Evolutionary conservation across 2,888 invertebrate species (phyloP).

Genomic region (Philhelius pedissequus): DNA sequence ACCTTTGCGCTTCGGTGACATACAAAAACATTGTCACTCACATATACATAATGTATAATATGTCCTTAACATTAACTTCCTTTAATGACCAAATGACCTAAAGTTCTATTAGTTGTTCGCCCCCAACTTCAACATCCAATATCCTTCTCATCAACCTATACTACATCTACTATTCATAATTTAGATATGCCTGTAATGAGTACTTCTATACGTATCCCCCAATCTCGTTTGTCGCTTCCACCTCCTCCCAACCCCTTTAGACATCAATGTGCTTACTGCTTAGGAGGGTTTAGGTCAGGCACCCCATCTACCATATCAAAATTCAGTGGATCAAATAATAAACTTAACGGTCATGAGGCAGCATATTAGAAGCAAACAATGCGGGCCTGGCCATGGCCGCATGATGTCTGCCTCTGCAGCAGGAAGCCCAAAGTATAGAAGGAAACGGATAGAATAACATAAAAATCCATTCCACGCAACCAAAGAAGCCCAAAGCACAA

Average conservation of each 20-base stretch:
- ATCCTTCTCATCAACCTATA: constrained; percentile 32
- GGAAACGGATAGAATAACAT: constrained; percentile 28
- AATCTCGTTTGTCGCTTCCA: not conserved
- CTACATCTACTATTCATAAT: constrained; percentile 64
- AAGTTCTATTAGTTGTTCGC: constrained; percentile 55
- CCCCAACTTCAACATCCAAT: constrained; percentile 15
- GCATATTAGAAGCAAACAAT: constrained; percentile 66
- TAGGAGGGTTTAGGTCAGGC: not conserved
- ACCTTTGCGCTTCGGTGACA: constrained; percentile 7
- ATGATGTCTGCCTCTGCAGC: constrained; percentile 16
- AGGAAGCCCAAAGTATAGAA: not conserved
- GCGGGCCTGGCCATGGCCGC: constrained; percentile 28
- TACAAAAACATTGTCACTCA: constrained; percentile 12
- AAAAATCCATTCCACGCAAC: constrained; percentile 49
- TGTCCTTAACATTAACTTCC: constrained; percentile 61
- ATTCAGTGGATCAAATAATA: constrained; percentile 65
- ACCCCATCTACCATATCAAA: not conserved
- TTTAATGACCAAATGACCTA: constrained; percentile 66
- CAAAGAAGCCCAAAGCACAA: not conserved
- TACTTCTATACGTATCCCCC: constrained; percentile 53
- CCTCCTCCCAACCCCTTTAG: not conserved
- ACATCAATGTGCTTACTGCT: not conserved
- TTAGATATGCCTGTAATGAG: constrained; percentile 68
- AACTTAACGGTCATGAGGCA: constrained; percentile 68
- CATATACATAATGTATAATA: constrained; percentile 16